Percentiles rank a stretch among this genome's conserved stretches.
These are phyloP conservation scores for Lytechinus variegatus DNA, from an alignment of 35 echinoderm and acorn worm genomes.

Conservation along the genomic window DNA sequence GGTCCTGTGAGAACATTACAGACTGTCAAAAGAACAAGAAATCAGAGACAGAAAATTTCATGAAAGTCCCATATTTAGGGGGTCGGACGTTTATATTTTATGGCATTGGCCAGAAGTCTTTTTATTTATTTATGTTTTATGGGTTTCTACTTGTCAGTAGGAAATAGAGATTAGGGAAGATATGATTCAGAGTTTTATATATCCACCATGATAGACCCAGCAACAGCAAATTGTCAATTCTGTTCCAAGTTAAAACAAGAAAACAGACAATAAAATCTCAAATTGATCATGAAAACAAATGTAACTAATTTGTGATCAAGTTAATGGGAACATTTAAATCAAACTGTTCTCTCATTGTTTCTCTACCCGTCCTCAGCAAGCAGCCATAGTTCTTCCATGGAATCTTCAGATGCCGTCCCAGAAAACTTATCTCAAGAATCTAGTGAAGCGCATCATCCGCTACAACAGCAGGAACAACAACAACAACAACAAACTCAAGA, in stretches of 20 bases:
- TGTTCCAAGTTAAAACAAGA: not conserved
- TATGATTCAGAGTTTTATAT: not conserved
- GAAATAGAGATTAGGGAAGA: not conserved
- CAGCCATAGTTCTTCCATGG: conserved; percentile 8
- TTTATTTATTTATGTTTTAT: not conserved
- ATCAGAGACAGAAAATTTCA: too few species aligned
- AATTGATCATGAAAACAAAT: too few species aligned
- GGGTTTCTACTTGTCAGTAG: not conserved
- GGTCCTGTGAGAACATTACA: too few species aligned
- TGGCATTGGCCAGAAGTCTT: too few species aligned
- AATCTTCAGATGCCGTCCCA: not conserved
- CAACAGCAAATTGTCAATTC: not conserved
- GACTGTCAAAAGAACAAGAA: too few species aligned
- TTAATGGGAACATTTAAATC: not conserved
- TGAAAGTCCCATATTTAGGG: too few species aligned
- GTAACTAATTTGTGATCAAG: not conserved
- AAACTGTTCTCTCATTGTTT: not conserved
- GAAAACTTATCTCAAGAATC: not conserved
- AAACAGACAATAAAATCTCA: too few species aligned
- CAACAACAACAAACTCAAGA: conserved; percentile 36
- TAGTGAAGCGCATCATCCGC: not conserved
- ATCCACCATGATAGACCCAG: not conserved
- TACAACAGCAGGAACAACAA: conserved; percentile 42
- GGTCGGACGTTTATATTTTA: too few species aligned
- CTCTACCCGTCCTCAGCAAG: not conserved